These are phyloP conservation scores for Eupeodes latifasciatus DNA, from an alignment of 2,888 invertebrate genomes.

Conservation along the genomic window DNA sequence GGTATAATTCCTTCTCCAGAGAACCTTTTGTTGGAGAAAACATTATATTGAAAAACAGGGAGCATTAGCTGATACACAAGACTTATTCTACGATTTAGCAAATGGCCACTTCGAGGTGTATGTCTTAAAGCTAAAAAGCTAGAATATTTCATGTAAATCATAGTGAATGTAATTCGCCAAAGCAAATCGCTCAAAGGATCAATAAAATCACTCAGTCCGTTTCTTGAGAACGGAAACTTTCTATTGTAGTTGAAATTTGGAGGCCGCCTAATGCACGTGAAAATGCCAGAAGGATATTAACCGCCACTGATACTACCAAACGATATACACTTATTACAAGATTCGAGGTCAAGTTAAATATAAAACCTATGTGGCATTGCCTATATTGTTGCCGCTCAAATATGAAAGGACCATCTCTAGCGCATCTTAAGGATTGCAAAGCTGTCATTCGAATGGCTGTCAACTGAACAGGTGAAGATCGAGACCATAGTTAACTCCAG, in stretches of 20 bases:
- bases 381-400: too few relatives aligned
- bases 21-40: neutral
- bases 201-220: neutral
- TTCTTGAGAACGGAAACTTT: too few relatives aligned
- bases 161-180: neutral
- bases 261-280: neutral
- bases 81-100: too few relatives aligned
- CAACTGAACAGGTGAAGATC: too few relatives aligned
- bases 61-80: too few relatives aligned
- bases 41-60: too few relatives aligned
- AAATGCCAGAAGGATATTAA: conserved; percentile 2
- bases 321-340: neutral
- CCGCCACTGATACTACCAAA: neutral
- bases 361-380: too few relatives aligned
- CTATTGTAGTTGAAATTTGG: conserved; percentile 3
- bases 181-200: neutral
- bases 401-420: too few relatives aligned
- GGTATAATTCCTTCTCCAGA: neutral
- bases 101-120: conserved; percentile 5
- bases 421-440: too few relatives aligned
- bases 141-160: neutral
- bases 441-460: too few relatives aligned
- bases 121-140: neutral
- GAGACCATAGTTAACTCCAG: too few relatives aligned
- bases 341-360: too few relatives aligned